These are phyloP conservation scores for Aphodius granarius DNA, from an alignment of 2,888 invertebrate species.

Conservation along the genomic window DNA sequence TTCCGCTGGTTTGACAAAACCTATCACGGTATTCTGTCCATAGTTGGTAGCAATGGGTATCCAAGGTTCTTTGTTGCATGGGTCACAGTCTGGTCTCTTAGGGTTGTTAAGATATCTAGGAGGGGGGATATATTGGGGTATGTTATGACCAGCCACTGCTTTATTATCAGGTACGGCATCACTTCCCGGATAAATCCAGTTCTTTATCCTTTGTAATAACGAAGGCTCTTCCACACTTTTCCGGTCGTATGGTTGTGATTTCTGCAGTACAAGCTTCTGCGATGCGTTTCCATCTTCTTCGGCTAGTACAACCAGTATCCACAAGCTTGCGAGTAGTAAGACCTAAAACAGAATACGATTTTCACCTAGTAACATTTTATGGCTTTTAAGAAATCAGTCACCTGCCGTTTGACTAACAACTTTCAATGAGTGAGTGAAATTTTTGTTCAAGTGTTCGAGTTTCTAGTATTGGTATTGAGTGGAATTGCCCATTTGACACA, in stretches of 20 bases:
- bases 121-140: conserved; percentile 33
- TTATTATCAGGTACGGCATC: conserved; percentile 29
- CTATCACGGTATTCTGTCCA: conserved; percentile 42
- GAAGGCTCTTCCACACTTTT: conserved; percentile 55
- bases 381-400: conserved; percentile 3
- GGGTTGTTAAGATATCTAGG: conserved; percentile 30
- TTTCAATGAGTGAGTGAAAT: conserved; percentile 15
- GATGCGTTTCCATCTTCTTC: conserved; percentile 40
- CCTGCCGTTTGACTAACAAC: conserved; percentile 4
- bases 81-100: conserved; percentile 59
- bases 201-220: conserved; percentile 62
- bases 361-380: neutral
- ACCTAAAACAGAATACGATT: conserved; percentile 35
- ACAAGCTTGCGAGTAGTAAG: conserved; percentile 24
- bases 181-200: conserved; percentile 61
- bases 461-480: conserved; percentile 5
- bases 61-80: conserved; percentile 82
- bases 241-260: conserved; percentile 39
- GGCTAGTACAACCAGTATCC: conserved; percentile 24
- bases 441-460: conserved; percentile 4
- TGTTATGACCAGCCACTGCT: conserved; percentile 32
- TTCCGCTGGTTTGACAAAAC: conserved; percentile 41
- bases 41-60: conserved; percentile 66
- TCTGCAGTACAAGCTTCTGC: conserved; percentile 47
- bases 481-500: conserved; percentile 4